Percentiles rank a stretch among this genome's conserved stretches.
These are phyloP conservation scores for Mythimna lalbum DNA, from an alignment of 2,888 invertebrate genomes.

Conservation along the genomic window DNA sequence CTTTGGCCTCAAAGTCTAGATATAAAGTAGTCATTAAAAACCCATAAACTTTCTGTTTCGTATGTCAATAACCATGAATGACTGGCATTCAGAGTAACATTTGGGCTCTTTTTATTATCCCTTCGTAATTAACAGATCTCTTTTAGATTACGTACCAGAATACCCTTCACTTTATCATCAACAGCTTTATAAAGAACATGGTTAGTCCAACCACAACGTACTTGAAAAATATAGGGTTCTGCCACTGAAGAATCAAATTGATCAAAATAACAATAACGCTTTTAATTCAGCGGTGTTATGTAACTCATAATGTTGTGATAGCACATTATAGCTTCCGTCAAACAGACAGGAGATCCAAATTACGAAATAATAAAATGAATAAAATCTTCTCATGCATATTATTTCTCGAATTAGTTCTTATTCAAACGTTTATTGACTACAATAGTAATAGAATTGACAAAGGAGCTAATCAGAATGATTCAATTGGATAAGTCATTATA, in stretches of 20 bases:
- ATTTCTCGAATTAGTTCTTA: constrained; percentile 45
- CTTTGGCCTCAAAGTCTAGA: constrained; percentile 42
- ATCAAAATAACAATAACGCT: not conserved
- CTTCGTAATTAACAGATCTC: constrained; percentile 37
- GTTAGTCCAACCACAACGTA: not conserved
- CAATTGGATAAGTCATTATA: constrained; percentile 56
- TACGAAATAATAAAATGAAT: constrained; percentile 25
- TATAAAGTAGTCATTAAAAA: constrained; percentile 46
- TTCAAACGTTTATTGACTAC: constrained; percentile 48
- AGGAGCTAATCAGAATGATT: constrained; percentile 57
- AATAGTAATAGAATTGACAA: constrained; percentile 39
- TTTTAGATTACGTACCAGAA: constrained; percentile 33
- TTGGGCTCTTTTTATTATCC: constrained; percentile 45
- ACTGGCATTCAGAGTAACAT: constrained; percentile 42
- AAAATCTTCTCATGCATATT: constrained; percentile 22
- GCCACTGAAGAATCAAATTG: not conserved
- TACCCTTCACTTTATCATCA: constrained; percentile 29
- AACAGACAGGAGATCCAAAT: constrained; percentile 31
- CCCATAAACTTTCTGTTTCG: constrained; percentile 50
- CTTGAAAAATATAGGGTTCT: not conserved
- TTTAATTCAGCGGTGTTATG: constrained; percentile 7
- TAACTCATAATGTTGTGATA: constrained; percentile 29
- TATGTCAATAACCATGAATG: constrained; percentile 52
- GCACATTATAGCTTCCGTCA: constrained; percentile 29
- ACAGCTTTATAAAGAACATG: constrained; percentile 7